phyloP scores from a whole-genome alignment of 2,797 vertebrate genomes.

The Sebastes hopkinsi region DNA sequence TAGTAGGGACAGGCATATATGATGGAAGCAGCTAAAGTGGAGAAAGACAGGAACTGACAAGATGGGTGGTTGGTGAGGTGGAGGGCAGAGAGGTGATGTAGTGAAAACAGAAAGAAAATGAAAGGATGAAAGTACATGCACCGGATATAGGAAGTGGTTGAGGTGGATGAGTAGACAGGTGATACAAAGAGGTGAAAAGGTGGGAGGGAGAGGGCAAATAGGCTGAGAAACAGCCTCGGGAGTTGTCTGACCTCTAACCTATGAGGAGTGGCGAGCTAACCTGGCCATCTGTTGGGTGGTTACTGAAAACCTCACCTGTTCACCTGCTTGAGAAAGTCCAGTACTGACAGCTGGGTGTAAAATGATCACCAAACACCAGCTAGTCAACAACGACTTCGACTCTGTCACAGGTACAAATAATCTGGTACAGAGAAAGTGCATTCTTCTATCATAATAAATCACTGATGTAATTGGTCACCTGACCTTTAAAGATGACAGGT shows the following conservation, averaged over 20 bases:
- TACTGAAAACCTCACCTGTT: slow-evolving; percentile 20
- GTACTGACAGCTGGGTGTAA: neutral
- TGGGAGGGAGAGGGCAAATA: neutral
- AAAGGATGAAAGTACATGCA: neutral
- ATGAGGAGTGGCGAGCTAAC: slow-evolving; percentile 6
- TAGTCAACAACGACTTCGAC: neutral
- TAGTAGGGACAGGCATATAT: neutral
- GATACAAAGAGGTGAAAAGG: slow-evolving; percentile 23
- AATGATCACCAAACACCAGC: neutral
- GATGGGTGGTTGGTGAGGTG: neutral
- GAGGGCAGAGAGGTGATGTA: neutral
- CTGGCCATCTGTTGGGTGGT: slow-evolving; percentile 49
- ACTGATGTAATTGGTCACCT: slow-evolving; percentile 3
- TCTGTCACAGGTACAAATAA: neutral
- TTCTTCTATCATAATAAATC: too few relatives aligned
- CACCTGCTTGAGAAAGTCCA: slow-evolving; percentile 21
- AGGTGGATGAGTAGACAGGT: slow-evolving; percentile 14
- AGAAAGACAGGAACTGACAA: neutral
- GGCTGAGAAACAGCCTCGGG: slow-evolving; percentile 34
- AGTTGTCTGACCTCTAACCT: slow-evolving; percentile 52
- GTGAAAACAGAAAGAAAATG: neutral
- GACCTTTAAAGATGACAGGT: slow-evolving; percentile 97
- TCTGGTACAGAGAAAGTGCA: neutral
- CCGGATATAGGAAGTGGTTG: neutral
- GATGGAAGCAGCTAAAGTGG: neutral